Evolutionary conservation across 2,888 invertebrate genomes (phyloP).

Genomic region (Pinctada fucata): DNA sequence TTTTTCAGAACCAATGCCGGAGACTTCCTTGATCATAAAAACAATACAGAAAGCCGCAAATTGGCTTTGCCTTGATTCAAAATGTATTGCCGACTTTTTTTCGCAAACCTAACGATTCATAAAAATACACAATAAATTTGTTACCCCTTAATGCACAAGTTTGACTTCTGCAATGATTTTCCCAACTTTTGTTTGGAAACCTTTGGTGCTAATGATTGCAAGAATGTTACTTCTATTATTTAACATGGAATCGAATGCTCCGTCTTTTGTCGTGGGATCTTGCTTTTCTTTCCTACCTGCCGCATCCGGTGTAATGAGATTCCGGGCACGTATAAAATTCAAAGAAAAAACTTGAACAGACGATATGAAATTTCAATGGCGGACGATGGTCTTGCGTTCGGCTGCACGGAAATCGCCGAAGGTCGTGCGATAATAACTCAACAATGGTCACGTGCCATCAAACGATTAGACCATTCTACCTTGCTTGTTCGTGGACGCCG

Average conservation of each 20-base stretch:
- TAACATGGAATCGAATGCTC: not conserved
- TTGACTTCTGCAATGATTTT: not conserved
- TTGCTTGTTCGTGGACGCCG: too few species aligned
- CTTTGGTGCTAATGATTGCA: not conserved
- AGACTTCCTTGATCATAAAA: too few species aligned
- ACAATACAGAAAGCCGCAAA: too few species aligned
- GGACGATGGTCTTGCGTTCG: not conserved
- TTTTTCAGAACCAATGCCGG: too few species aligned
- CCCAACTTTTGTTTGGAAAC: not conserved
- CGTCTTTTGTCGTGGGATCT: not conserved
- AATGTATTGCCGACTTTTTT: not conserved
- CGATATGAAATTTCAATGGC: not conserved
- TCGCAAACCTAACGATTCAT: not conserved
- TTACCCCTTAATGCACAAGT: not conserved
- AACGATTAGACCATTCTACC: not conserved
- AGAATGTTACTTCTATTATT: not conserved
- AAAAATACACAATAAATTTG: not conserved
- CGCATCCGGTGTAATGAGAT: not conserved
- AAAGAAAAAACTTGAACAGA: not conserved
- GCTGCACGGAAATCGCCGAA: not conserved
- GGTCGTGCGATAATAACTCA: not conserved
- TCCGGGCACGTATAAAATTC: not conserved
- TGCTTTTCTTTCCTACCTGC: not conserved
- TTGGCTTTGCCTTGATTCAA: too few species aligned
- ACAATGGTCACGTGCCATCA: not conserved